Conservation (phyloP, 2,113 vertebrate species). For the Rhipidura dahli region DNA sequence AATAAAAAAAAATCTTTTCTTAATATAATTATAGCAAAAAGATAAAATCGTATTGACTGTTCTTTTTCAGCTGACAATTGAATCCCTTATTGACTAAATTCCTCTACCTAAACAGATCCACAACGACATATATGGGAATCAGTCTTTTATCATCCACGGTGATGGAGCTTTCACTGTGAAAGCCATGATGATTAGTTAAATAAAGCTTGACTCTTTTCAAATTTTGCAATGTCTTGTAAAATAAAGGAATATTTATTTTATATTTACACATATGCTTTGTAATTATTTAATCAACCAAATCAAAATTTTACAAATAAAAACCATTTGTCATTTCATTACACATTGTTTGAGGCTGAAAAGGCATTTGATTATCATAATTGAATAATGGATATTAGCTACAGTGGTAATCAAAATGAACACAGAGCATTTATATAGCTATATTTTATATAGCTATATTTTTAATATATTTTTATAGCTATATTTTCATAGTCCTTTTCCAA, state of each 20-base stretch:
- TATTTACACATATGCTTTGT: neutral
- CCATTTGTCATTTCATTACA: neutral
- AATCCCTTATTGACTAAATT: neutral
- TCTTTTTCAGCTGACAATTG: neutral
- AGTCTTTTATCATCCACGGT: neutral
- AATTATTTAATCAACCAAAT: neutral
- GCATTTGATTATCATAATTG: neutral
- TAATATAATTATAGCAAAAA: neutral
- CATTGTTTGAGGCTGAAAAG: neutral
- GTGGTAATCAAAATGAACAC: neutral
- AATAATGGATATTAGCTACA: neutral
- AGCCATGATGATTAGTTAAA: neutral
- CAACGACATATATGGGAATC: neutral
- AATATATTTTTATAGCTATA: too few relatives aligned
- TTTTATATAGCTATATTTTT: too few relatives aligned
- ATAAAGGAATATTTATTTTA: neutral
- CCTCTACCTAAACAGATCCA: neutral
- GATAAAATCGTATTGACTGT: neutral
- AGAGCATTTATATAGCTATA: neutral
- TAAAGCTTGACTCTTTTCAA: neutral
- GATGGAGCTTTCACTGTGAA: neutral
- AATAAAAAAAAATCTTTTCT: neutral
- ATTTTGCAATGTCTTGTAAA: neutral
- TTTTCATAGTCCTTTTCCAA: neutral
- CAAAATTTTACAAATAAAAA: neutral